These are phyloP conservation scores for Gambusia holbrooki DNA, from an alignment of 2,113 vertebrate species.

Conservation along the genomic window DNA sequence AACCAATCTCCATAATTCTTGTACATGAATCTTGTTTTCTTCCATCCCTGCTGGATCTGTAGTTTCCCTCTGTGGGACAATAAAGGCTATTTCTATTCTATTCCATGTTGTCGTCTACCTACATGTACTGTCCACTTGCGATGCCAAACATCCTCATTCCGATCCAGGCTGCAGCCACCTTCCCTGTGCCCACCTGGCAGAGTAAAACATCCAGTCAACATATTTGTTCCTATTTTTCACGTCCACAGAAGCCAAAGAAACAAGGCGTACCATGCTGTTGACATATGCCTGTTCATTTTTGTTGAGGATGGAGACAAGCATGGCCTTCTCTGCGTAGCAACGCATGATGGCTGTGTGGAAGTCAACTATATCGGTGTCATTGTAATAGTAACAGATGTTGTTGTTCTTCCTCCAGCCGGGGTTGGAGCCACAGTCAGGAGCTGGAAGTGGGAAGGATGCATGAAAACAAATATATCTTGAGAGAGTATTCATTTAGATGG, in stretches of 20 bases:
- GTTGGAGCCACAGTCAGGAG: slow-evolving; percentile 79
- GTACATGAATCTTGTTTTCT: neutral
- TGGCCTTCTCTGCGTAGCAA: slow-evolving; percentile 74
- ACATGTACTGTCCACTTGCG: slow-evolving; percentile 71
- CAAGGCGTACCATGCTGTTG: slow-evolving; percentile 71
- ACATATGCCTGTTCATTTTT: slow-evolving; percentile 76
- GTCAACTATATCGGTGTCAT: slow-evolving; percentile 80
- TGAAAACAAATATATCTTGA: neutral
- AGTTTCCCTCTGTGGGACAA: no score
- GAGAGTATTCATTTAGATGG: neutral
- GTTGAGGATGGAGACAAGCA: slow-evolving; percentile 73
- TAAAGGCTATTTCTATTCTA: no score
- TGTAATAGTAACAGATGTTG: slow-evolving; percentile 81
- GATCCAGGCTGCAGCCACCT: slow-evolving; percentile 73
- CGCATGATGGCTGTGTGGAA: slow-evolving; percentile 59
- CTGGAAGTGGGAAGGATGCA: slow-evolving; percentile 48
- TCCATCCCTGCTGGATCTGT: no score
- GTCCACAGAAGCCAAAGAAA: neutral
- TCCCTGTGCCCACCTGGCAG: slow-evolving; percentile 78
- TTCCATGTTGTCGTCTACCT: slow-evolving; percentile 24
- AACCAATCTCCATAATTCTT: neutral
- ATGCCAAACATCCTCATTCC: slow-evolving; percentile 74
- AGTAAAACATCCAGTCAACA: neutral
- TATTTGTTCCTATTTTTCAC: neutral
- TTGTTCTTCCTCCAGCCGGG: slow-evolving; percentile 79